Evolutionary conservation across 2,113 vertebrate genomes (phyloP).

Genomic region (Lucifuga dentata): DNA sequence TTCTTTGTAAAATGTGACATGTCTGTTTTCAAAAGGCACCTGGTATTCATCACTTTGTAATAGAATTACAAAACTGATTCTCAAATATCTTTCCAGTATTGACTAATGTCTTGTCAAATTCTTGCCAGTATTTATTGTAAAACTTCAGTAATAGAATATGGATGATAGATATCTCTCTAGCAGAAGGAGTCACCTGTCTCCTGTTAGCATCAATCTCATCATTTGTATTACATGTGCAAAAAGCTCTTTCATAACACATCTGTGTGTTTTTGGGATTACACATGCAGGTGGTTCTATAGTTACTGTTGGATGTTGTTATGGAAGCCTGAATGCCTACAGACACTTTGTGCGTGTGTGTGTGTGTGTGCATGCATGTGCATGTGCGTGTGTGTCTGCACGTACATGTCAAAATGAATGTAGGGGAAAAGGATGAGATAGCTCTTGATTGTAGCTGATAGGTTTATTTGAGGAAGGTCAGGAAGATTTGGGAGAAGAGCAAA

Average conservation of each 20-base stretch:
- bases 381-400: constrained; percentile 23
- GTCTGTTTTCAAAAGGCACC: neutral
- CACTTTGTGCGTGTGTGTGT: constrained; percentile 15
- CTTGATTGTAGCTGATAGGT: constrained; percentile 77
- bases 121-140: neutral
- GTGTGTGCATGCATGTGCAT: constrained; percentile 28
- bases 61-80: neutral
- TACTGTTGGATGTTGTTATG: too few relatives aligned
- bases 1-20: constrained; percentile 14
- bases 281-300: too few relatives aligned
- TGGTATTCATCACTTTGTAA: neutral
- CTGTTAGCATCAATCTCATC: too few relatives aligned
- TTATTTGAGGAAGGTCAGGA: constrained; percentile 77
- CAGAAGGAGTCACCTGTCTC: constrained; percentile 13
- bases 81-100: neutral
- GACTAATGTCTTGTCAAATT: neutral
- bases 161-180: neutral
- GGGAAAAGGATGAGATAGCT: constrained; percentile 54
- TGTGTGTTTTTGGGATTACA: too few relatives aligned
- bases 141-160: neutral
- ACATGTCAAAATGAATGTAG: constrained; percentile 65
- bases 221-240: too few relatives aligned
- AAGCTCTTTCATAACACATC: too few relatives aligned
- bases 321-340: too few relatives aligned
- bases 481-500: constrained; percentile 67